A percentile compares a stretch with the other conserved stretches of the same genome.
These are phyloP conservation scores for Phortica okadai DNA, from an alignment of 2,888 invertebrate species.

Conservation along the genomic window DNA sequence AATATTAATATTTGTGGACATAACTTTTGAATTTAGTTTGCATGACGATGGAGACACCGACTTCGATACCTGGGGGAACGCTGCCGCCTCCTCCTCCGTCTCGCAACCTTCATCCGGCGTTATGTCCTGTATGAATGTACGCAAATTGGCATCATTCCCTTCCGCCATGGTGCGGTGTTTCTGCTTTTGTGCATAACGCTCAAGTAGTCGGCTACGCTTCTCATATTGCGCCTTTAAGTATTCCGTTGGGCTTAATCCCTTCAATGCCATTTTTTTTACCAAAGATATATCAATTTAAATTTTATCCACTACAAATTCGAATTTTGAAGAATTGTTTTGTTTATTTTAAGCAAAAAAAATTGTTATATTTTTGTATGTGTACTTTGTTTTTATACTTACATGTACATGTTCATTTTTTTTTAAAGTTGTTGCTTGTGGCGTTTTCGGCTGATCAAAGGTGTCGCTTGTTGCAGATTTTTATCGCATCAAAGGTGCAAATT, in stretches of 20 bases:
- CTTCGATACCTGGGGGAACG: too few relatives aligned
- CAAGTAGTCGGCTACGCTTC: background rate
- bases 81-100: too few relatives aligned
- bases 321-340: constrained; percentile 5
- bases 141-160: background rate
- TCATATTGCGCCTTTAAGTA: background rate
- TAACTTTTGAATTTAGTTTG: too few relatives aligned
- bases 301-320: background rate
- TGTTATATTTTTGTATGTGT: background rate
- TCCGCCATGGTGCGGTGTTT: background rate
- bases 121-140: background rate
- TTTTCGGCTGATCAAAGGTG: background rate
- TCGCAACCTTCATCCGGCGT: too few relatives aligned
- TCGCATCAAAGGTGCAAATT: background rate
- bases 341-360: background rate
- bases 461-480: background rate
- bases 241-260: background rate
- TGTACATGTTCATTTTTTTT: background rate
- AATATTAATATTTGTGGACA: too few relatives aligned
- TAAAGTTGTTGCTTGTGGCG: background rate
- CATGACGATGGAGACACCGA: too few relatives aligned
- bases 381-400: background rate
- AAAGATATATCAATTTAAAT: background rate
- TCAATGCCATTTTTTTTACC: background rate
- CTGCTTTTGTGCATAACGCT: background rate